These are phyloP conservation scores for Mycteria americana DNA, from an alignment of 2,797 vertebrate species.

Conservation along the genomic window DNA sequence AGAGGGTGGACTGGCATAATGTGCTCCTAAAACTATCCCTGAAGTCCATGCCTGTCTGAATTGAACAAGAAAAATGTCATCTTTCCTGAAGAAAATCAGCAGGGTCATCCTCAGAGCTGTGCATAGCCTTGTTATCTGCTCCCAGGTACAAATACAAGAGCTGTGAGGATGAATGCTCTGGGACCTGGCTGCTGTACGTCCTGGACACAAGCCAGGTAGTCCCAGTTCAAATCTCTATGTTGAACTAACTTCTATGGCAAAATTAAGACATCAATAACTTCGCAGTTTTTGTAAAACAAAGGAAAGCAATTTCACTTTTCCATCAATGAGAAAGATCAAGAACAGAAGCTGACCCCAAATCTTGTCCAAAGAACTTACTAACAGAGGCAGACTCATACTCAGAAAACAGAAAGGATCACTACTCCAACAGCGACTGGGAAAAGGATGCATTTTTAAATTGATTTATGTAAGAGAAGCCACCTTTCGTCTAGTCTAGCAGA, in stretches of 20 bases:
- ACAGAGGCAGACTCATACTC: not conserved
- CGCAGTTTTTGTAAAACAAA: not conserved
- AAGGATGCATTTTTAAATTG: not conserved
- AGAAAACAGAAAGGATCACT: rapidly evolving
- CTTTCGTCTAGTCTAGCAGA: not conserved
- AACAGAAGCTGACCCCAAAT: not conserved
- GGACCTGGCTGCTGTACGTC: not conserved
- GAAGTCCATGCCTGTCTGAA: not conserved
- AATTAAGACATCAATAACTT: not conserved
- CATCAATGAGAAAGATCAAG: not conserved
- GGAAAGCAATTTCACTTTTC: not conserved
- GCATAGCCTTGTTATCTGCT: not conserved
- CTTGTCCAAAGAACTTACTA: not conserved
- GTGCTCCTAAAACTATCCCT: not conserved
- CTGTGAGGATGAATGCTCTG: not conserved
- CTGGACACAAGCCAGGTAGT: not conserved
- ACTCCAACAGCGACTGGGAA: not conserved
- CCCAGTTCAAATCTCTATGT: not conserved
- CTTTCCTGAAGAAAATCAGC: not conserved
- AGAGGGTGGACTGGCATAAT: not conserved
- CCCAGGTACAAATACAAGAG: not conserved
- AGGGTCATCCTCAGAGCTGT: not conserved
- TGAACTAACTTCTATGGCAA: rapidly evolving
- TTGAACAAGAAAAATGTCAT: not conserved
- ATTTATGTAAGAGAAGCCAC: not conserved